These are phyloP conservation scores for Prosopocoilus inquinatus DNA, from an alignment of 2,888 invertebrate genomes.

Conservation along the genomic window DNA sequence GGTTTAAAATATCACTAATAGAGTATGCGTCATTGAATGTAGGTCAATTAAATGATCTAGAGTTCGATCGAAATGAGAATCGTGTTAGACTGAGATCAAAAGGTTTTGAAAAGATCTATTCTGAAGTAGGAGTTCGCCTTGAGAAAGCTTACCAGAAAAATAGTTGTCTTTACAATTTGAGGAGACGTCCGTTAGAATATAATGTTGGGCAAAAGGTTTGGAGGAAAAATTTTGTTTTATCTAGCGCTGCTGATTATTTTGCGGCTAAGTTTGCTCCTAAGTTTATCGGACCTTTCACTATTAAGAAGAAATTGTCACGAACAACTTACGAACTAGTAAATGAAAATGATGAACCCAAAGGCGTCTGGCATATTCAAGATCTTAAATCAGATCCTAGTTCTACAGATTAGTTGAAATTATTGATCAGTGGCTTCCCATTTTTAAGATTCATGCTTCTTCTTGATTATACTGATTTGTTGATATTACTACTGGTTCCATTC, in stretches of 20 bases:
- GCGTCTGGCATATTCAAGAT: slow-evolving; percentile 5
- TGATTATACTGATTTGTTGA: too few species aligned
- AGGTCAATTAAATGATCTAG: too few species aligned
- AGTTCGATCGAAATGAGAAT: neutral
- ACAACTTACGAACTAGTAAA: slow-evolving; percentile 3
- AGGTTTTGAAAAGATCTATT: neutral
- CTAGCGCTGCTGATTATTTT: slow-evolving; percentile 18
- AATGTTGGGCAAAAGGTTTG: slow-evolving; percentile 9
- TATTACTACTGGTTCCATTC: too few species aligned
- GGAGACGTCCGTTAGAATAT: slow-evolving; percentile 3
- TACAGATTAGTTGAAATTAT: too few species aligned
- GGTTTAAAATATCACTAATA: too few species aligned
- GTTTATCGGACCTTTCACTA: slow-evolving; percentile 18
- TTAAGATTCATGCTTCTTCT: too few species aligned
- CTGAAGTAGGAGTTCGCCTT: neutral
- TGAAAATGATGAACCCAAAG: slow-evolving; percentile 4
- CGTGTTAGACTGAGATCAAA: neutral
- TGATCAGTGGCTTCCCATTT: too few species aligned
- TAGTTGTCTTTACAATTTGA: slow-evolving; percentile 3
- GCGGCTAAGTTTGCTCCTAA: slow-evolving; percentile 24
- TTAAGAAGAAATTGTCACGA: neutral
- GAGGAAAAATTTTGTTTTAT: slow-evolving; percentile 15
- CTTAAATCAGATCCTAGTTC: too few species aligned
- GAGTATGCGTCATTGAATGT: neutral
- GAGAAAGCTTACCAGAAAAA: neutral